phyloP scores from a whole-genome alignment of 37 sponge, comb jelly and placozoan genomes.

The Halisarca cf. caerulea region DNA sequence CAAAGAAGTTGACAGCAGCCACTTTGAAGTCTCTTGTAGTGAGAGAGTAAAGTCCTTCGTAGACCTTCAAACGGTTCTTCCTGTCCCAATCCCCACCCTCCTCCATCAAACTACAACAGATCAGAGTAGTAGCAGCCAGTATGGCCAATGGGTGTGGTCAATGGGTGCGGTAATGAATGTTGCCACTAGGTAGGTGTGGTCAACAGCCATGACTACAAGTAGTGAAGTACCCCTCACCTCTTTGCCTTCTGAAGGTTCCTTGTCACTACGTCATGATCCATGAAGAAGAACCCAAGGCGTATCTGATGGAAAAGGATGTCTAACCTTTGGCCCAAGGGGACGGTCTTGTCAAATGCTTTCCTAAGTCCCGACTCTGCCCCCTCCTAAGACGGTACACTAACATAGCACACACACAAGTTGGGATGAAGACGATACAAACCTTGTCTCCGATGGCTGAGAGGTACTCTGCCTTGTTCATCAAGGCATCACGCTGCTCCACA shows the following conservation, averaged over 20 bases:
- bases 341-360: constrained; percentile 75
- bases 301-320: constrained; percentile 94
- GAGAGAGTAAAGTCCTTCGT: constrained; percentile 91
- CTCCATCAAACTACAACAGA: constrained; percentile 87
- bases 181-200: too few species aligned
- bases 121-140: too few species aligned
- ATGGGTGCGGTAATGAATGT: too few species aligned
- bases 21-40: constrained; percentile 82
- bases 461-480: constrained; percentile 95
- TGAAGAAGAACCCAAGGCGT: constrained; percentile 92
- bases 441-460: constrained; percentile 89
- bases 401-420: neutral
- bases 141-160: too few species aligned
- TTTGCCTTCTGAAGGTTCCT: constrained; percentile 91
- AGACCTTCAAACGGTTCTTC: constrained; percentile 93
- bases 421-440: neutral
- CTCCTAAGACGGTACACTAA: neutral
- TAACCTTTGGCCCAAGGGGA: constrained; percentile 85
- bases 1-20: constrained; percentile 93
- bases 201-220: too few species aligned
- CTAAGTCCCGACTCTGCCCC: constrained; percentile 26
- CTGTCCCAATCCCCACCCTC: constrained; percentile 99
- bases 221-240: constrained; percentile 41
- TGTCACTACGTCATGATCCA: constrained; percentile 89
- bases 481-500: constrained; percentile 87